A percentile compares a stretch with the other conserved stretches of the same genome.
Conservation (phyloP, 2,113 vertebrate species). For the Tringa solitaria region DNA sequence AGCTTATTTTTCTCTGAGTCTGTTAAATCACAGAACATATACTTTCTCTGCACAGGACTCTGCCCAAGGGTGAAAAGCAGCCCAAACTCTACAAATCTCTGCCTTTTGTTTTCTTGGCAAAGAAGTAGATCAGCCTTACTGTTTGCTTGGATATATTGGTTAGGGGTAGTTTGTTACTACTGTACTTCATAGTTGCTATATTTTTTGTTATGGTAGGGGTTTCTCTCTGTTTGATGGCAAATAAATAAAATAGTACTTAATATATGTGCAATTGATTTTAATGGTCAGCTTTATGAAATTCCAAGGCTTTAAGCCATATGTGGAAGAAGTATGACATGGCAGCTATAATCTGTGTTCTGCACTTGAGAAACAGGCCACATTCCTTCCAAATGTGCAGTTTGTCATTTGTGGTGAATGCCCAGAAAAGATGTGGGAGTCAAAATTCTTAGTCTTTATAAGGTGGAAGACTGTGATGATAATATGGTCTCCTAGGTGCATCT, state of each 20-base stretch:
- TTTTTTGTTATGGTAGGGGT: neutral
- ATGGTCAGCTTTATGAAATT: neutral
- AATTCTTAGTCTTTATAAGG: neutral
- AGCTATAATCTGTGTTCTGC: neutral
- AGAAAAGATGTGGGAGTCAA: neutral
- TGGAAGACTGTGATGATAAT: neutral
- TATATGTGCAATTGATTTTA: neutral
- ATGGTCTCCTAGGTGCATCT: neutral
- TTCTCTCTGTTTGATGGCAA: neutral
- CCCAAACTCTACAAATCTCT: neutral
- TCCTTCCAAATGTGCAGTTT: neutral
- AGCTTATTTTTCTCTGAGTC: neutral
- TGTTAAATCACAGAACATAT: neutral
- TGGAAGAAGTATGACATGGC: neutral
- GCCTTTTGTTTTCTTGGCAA: neutral
- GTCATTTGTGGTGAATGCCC: neutral
- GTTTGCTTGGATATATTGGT: neutral
- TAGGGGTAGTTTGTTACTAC: neutral
- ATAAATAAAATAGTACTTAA: neutral
- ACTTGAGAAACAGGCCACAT: neutral
- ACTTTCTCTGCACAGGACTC: neutral
- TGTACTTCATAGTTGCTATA: neutral
- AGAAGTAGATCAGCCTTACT: neutral
- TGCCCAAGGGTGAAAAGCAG: neutral
- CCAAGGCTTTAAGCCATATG: neutral